Percentiles rank a stretch among this genome's conserved stretches.
phyloP scores from a whole-genome alignment of 1,140 invertebrate species.

The Stegodyphus dumicola region DNA sequence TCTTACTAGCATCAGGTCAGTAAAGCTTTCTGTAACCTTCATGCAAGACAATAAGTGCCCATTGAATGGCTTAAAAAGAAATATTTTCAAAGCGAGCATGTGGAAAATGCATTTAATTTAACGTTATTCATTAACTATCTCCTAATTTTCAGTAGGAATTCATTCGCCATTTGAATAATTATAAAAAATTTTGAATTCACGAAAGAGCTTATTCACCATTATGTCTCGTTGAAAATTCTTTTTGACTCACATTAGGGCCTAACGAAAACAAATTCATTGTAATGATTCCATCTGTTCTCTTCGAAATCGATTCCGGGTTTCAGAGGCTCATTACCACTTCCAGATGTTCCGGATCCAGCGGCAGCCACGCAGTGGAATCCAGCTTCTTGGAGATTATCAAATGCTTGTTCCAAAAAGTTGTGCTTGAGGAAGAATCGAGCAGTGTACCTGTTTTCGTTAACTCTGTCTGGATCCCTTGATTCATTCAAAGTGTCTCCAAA shows the following conservation, averaged over 20 bases:
- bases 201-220: too few relatives aligned
- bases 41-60: too few relatives aligned
- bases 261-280: constrained; percentile 98
- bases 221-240: too few relatives aligned
- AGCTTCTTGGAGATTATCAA: constrained; percentile 95
- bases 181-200: too few relatives aligned
- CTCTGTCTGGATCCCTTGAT: constrained; percentile 92
- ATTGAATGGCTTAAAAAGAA: too few relatives aligned
- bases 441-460: constrained; percentile 95
- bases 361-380: constrained; percentile 80
- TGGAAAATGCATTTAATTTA: too few relatives aligned
- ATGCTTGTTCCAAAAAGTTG: constrained; percentile 96
- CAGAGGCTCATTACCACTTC: constrained; percentile 79
- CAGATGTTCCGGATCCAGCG: constrained; percentile 89
- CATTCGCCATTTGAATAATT: too few relatives aligned
- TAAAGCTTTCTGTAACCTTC: too few relatives aligned
- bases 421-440: constrained; percentile 99
- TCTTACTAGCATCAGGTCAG: too few relatives aligned
- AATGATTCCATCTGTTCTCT: constrained; percentile 98
- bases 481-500: constrained; percentile 98
- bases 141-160: too few relatives aligned
- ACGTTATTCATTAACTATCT: too few relatives aligned
- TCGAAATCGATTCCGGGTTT: constrained; percentile 95
- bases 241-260: constrained; percentile 60
- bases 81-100: too few relatives aligned